Base-by-base conservation (phyloP, 1,140 invertebrate genomes). In the Fopius arisanus region DNA sequence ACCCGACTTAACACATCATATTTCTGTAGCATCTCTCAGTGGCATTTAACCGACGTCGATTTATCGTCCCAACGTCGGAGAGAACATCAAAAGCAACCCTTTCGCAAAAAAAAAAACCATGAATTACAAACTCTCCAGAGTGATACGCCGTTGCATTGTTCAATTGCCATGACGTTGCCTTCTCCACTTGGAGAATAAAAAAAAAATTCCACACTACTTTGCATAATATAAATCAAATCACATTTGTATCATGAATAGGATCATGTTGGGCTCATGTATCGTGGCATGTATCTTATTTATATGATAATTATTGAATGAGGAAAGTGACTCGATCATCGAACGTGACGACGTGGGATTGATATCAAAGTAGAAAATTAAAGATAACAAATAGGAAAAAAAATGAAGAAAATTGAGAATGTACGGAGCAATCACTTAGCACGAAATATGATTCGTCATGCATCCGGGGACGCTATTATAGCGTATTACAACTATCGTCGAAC, bases 31-130 rank as follows among this genome's bases (percentile, higher is more conserved):
- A 33, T 75, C 70, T 37, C 59, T 31, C 70, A 77, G 74, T 73
- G 78, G 76, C 73, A 63, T 72, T 76, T 77, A 75, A 78, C 72
- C 48, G 78, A 78, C 79, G 71, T 75, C 80, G 79, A 77, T 80
- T 80, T 73, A 82, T 81, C 79, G 76, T 76, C 14, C 59, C 73
- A 51, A 23, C 75, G 73, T 73, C 69, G 75, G 73, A 66, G 79
- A 77, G 54, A 77, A 80, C 75, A 78, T 82, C 81, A 80, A 82
- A 83, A 75, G 75, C 74, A 70, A 65, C 66, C 48, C 74, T 67
- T 67, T 16, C 33, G 54, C 67, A 37, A 29, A 41, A 69, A 63
- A 74, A 33, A 65, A 65, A 16, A 9, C 16, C 10, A 10, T 65
- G 28, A 65, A 65, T 65, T 16, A 65, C 14, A 33, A 29, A n/a